Conservation (phyloP, 2,797 vertebrate species). For the Peromyscus melanophrys region DNA sequence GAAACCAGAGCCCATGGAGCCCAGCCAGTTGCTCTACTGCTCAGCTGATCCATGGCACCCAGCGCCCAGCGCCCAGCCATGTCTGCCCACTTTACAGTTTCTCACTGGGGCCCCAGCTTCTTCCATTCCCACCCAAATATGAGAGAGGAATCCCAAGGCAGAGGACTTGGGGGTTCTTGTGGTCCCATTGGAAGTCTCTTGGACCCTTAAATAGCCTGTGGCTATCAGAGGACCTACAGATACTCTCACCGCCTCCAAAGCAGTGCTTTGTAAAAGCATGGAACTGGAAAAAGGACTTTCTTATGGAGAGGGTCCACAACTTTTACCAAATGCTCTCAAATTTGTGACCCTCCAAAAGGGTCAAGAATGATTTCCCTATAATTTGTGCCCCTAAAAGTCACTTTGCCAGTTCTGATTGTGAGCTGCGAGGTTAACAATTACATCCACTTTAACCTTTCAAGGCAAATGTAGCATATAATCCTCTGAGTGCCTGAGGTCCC, state of each 20-base stretch:
- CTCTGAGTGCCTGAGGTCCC: slow-evolving; percentile 27
- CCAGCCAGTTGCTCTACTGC: not conserved
- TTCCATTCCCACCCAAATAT: not conserved
- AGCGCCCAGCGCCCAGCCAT: not conserved
- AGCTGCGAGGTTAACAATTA: slow-evolving; percentile 73
- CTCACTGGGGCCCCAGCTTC: not conserved
- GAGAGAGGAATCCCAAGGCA: not conserved
- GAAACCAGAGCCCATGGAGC: not conserved
- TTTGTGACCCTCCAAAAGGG: slow-evolving; percentile 14
- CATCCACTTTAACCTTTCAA: slow-evolving; percentile 35
- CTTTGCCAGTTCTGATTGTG: slow-evolving; percentile 58
- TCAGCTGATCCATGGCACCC: not conserved
- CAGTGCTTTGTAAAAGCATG: not conserved
- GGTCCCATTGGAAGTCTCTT: not conserved
- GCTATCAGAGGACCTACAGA: not conserved
- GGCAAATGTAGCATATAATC: slow-evolving; percentile 62
- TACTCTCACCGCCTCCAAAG: not conserved
- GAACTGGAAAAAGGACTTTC: not conserved
- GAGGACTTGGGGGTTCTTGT: not conserved
- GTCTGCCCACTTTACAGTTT: not conserved
- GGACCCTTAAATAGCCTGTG: not conserved
- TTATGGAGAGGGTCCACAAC: not conserved
- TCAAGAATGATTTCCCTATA: slow-evolving; percentile 69
- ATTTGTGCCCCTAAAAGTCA: slow-evolving; percentile 56
- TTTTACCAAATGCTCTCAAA: slow-evolving; percentile 58